phyloP scores from a whole-genome alignment of 2,797 vertebrate species.

The Pangasius macronema region DNA sequence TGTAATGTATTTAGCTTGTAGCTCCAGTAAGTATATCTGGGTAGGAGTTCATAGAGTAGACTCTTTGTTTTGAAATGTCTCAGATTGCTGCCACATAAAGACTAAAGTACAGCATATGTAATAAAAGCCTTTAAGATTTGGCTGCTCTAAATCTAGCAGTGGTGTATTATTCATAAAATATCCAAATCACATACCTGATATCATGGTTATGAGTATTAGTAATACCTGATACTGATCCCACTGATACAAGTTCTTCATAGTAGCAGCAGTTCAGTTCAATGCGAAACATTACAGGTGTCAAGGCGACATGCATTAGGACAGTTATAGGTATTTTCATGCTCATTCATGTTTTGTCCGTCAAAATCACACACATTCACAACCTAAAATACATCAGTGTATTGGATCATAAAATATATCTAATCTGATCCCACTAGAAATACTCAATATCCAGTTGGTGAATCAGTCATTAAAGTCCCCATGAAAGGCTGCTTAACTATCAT shows the following conservation, averaged over 20 bases:
- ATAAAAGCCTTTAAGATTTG: neutral
- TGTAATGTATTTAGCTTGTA: constrained; percentile 57
- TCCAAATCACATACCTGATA: neutral
- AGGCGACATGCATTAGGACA: neutral
- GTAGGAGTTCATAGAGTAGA: constrained; percentile 42
- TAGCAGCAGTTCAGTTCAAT: too few relatives aligned
- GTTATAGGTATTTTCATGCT: neutral
- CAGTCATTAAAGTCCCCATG: neutral
- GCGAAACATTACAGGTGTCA: neutral
- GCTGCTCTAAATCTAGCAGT: constrained; percentile 21
- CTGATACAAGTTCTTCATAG: neutral
- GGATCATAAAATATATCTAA: neutral
- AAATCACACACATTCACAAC: neutral
- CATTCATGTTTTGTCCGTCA: neutral
- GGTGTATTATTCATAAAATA: constrained; percentile 9
- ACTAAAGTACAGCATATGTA: neutral
- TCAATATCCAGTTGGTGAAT: neutral
- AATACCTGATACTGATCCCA: neutral
- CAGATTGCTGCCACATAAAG: constrained; percentile 25
- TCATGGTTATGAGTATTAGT: neutral
- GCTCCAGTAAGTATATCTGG: constrained; percentile 51
- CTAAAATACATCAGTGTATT: neutral
- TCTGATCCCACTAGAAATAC: neutral
- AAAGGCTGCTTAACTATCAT: neutral
- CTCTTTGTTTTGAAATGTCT: constrained; percentile 49